phyloP scores from a whole-genome alignment of 2,888 invertebrate species.

The Lampropteryx suffumata region DNA sequence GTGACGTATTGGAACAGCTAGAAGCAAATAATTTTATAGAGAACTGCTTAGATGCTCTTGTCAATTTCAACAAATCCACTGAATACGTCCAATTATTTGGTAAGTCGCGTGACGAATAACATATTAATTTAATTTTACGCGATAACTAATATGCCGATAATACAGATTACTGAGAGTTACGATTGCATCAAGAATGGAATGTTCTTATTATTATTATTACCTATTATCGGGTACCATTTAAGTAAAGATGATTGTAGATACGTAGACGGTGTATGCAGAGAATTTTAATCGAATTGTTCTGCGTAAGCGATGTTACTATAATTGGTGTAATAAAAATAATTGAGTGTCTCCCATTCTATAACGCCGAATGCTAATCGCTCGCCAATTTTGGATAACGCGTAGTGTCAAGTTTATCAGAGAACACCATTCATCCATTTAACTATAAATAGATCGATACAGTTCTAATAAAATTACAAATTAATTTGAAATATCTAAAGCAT shows the following conservation, averaged over 20 bases:
- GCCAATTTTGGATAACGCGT: constrained; percentile 17
- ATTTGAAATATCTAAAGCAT: too few species aligned
- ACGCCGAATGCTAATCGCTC: constrained; percentile 19
- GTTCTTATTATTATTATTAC: background rate
- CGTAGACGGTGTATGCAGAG: constrained; percentile 15
- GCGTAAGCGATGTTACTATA: constrained; percentile 19
- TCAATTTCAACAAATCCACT: constrained; percentile 63
- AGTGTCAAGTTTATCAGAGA: constrained; percentile 3
- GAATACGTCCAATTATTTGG: constrained; percentile 56
- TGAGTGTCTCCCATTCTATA: constrained; percentile 11
- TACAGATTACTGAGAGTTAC: background rate
- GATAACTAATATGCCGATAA: background rate
- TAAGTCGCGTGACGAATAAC: constrained; percentile 41
- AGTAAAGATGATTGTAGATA: constrained; percentile 12
- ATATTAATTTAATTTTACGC: too few species aligned
- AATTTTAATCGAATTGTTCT: constrained; percentile 29
- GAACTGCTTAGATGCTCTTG: constrained; percentile 60
- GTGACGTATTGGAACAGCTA: constrained; percentile 58
- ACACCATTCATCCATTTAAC: background rate
- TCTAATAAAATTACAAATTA: too few species aligned
- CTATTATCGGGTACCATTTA: constrained; percentile 2
- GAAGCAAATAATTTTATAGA: constrained; percentile 59
- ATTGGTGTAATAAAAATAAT: constrained; percentile 28
- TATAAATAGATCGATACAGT: background rate
- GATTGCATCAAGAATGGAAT: background rate